Evolutionary conservation across 35 echinoderm and acorn worm species (phyloP).

Genomic region (Nesometra sesokonis): DNA sequence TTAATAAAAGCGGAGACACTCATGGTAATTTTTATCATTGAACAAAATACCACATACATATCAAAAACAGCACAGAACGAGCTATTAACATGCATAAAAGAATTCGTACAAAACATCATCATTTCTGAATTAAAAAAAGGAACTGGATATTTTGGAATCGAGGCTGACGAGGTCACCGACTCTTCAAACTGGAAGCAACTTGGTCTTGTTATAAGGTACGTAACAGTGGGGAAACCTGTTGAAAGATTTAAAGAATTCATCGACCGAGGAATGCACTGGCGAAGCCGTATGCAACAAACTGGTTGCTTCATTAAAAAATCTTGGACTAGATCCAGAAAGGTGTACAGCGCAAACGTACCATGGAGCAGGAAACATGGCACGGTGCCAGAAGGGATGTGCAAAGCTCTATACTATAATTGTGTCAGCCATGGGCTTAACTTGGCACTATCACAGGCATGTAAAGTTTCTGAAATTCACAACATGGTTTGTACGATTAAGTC

Average conservation of each 20-base stretch:
- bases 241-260: neutral
- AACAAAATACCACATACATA: conserved; percentile 43
- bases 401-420: neutral
- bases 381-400: conserved; percentile 17
- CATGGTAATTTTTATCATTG: no score
- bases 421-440: neutral
- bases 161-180: conserved; percentile 64
- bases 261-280: conserved; percentile 13
- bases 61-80: conserved; percentile 61
- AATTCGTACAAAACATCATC: conserved; percentile 29
- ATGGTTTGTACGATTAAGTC: neutral
- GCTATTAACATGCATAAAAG: conserved; percentile 41
- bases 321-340: conserved; percentile 11
- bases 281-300: conserved; percentile 5
- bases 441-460: neutral
- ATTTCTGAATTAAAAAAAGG: conserved; percentile 25
- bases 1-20: no score
- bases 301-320: neutral
- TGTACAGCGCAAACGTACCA: conserved; percentile 35
- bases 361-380: conserved; percentile 32
- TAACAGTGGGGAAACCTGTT: neutral
- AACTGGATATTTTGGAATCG: conserved; percentile 21
- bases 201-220: conserved; percentile 35
- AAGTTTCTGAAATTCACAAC: neutral
- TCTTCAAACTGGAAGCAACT: conserved; percentile 53